phyloP scores from a whole-genome alignment of 2,113 vertebrate genomes.

The Pomatorhinus ruficollis region DNA sequence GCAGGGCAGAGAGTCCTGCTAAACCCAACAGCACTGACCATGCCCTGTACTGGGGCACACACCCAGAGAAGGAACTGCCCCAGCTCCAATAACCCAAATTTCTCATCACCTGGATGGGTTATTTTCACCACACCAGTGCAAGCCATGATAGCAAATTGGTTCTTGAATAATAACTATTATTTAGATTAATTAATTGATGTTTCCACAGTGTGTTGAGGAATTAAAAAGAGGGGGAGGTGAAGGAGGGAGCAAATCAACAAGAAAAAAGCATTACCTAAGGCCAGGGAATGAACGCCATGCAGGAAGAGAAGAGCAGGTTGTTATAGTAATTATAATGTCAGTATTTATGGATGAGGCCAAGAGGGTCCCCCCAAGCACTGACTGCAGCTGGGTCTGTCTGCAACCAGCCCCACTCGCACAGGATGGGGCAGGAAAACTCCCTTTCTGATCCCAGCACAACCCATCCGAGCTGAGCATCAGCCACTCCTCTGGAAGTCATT shows the following conservation, averaged over 20 bases:
- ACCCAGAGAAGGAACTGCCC: neutral
- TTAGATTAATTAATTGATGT: conserved; percentile 17
- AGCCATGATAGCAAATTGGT: neutral
- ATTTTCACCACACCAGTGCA: neutral
- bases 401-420: neutral
- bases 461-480: neutral
- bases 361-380: neutral
- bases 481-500: neutral
- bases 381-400: neutral
- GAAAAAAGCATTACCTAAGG: neutral
- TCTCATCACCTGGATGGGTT: neutral
- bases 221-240: neutral
- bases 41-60: neutral
- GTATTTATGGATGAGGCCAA: neutral
- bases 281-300: neutral
- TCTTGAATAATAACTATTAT: neutral
- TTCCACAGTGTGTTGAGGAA: neutral
- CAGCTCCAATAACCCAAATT: neutral
- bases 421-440: neutral
- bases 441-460: neutral
- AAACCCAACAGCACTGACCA: neutral
- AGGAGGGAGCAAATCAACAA: neutral
- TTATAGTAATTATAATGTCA: neutral
- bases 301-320: neutral
- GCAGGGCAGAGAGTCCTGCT: neutral